These are phyloP conservation scores for Hylaea fasciaria DNA, from an alignment of 2,888 invertebrate species.

Conservation along the genomic window DNA sequence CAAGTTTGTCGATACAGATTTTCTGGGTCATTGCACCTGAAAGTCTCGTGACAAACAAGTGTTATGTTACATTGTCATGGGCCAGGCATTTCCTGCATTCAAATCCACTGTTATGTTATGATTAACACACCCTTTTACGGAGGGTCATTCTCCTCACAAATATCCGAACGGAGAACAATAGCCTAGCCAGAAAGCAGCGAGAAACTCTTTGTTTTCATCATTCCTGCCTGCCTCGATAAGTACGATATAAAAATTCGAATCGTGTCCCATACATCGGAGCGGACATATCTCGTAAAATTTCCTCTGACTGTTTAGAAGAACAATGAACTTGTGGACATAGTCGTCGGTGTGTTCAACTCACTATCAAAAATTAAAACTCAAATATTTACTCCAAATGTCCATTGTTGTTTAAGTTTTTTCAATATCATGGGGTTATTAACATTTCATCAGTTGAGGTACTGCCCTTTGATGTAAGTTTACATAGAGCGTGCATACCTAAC, in stretches of 20 bases:
- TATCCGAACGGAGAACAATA: conserved; percentile 69
- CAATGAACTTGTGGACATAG: conserved; percentile 69
- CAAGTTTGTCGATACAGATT: conserved; percentile 40
- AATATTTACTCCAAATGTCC: conserved; percentile 22
- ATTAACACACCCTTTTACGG: conserved; percentile 65
- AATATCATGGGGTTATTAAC: conserved; percentile 24
- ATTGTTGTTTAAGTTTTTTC: conserved; percentile 10
- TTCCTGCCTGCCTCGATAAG: conserved; percentile 63
- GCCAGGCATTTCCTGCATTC: conserved; percentile 68
- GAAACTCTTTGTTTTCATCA: conserved; percentile 76
- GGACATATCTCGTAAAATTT: conserved; percentile 77
- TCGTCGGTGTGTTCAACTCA: conserved; percentile 38
- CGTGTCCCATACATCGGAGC: conserved; percentile 61
- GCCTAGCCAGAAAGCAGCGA: conserved; percentile 69
- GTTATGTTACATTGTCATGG: conserved; percentile 55
- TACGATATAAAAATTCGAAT: conserved; percentile 77
- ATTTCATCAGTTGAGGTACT: conserved; percentile 6
- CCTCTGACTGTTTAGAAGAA: conserved; percentile 64
- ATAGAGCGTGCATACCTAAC: conserved; percentile 50
- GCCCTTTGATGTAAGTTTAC: background rate
- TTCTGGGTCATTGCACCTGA: conserved; percentile 58
- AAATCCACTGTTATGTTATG: conserved; percentile 67
- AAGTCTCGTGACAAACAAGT: conserved; percentile 52
- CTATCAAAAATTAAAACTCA: conserved; percentile 7
- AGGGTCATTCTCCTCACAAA: conserved; percentile 75